Conservation (phyloP, 2,888 invertebrate genomes). For the Lissonota sp. region DNA sequence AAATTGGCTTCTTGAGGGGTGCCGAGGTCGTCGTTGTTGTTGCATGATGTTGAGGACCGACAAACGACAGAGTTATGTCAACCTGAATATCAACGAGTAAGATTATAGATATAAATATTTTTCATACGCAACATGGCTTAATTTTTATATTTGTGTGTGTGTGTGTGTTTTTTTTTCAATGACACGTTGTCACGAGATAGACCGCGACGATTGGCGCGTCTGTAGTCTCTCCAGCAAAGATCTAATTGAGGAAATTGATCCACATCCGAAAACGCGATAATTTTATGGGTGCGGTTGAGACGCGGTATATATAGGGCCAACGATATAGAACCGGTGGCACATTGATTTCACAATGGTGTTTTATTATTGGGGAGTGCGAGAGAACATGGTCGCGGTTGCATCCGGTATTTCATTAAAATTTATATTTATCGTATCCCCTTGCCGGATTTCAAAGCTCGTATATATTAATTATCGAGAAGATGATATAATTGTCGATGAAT, state of each 20-base stretch:
- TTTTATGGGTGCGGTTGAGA: slow-evolving; percentile 72
- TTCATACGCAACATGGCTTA: neutral
- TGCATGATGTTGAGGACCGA: slow-evolving; percentile 77
- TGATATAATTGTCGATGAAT: neutral
- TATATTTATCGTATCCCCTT: no score
- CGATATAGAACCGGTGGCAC: slow-evolving; percentile 70
- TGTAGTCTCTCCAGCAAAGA: neutral
- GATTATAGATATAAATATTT: slow-evolving; percentile 7
- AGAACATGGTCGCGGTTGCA: slow-evolving; percentile 53
- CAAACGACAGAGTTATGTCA: slow-evolving; percentile 77
- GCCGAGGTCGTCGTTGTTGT: slow-evolving; percentile 74
- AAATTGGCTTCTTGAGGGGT: slow-evolving; percentile 70
- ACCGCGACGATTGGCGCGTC: neutral
- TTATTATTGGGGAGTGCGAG: no score
- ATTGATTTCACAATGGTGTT: slow-evolving; percentile 72
- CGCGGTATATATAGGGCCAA: slow-evolving; percentile 70
- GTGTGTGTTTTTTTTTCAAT: neutral
- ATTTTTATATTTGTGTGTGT: neutral
- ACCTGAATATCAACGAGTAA: slow-evolving; percentile 68
- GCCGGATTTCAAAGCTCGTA: slow-evolving; percentile 22
- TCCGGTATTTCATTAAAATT: slow-evolving; percentile 47
- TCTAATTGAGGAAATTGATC: slow-evolving; percentile 42
- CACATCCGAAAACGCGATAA: slow-evolving; percentile 46
- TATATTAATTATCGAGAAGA: neutral
- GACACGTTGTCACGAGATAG: neutral